Evolutionary conservation across 2,797 vertebrate genomes (phyloP), one percentile per base, ranked within the genome.

Genomic region (Rhinoraja longicauda): DNA sequence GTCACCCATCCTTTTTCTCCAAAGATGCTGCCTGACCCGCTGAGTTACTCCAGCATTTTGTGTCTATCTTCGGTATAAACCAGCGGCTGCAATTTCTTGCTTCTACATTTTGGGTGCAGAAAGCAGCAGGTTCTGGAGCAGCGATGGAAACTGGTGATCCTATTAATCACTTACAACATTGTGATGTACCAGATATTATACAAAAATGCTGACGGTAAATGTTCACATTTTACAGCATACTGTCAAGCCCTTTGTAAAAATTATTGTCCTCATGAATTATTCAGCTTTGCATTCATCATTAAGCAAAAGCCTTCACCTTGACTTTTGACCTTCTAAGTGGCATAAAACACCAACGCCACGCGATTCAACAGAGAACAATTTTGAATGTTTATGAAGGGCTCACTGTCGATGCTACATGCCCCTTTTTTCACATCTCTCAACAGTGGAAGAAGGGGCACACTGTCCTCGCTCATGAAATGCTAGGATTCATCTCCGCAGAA

Each of bases 381-480:
- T 94, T 96, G 94, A 94, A 94, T 96, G 95, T 96, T 96, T 94
- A 96, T 96, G 95, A 96, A 96, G 95, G 95, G 88, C 94, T 93
- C 93, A 93, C 95, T 95, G 93, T 94, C 95, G 95, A 94, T 93
- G 94, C 94, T 94, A 94, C 21, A n/a, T 84, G 94, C 93, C 93
- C 93, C 45, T 45, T 95, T 96, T 92, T 96, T 95, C 0, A 62
- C 93, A 92, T 92, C 62, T 29, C 77, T 62, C 39, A 73, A 93
- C 82, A 53, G 45, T 62, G 13, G 64, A 95, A 94, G 96, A 96
- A 95, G 93, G 95, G 94, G 93, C 94, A 94, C 95, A 94, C 94
- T 95, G 95, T 95, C 94, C 94, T 94, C 94, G 93, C 94, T 94
- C 93, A 94, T 95, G 95, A 96, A 97, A 95, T 95, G 95, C 95